Base-by-base conservation (phyloP, 2,888 invertebrate species). In the Megalurothrips usitatus region DNA sequence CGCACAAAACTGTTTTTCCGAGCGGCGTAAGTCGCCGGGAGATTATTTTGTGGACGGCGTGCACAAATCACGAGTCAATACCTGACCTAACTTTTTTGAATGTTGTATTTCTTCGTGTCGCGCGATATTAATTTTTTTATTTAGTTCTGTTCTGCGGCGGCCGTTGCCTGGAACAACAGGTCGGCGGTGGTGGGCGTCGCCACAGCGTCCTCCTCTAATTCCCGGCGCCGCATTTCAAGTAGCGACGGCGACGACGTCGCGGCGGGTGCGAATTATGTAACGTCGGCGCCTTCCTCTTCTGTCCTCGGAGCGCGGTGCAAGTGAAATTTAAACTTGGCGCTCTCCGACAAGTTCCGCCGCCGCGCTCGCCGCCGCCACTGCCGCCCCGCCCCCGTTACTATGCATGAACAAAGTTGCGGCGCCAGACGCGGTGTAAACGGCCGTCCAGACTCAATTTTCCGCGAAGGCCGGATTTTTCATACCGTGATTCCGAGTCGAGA, bases 241-340 rank as follows among this genome's bases (percentile, higher is more conserved):
- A 75, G 68, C 68, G 26, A 4, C 19, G 52, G n/a, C n/a, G n/a
- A n/a, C n/a, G 49, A 17, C 58, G 58, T 17, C 58, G 58, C 19
- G 58, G 58, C 58, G 58, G 58, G 19, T n/a, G 68, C 68, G 23
- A 75, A 75, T 75, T 75, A 75, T 26, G 68, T 75, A n/a, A 75
- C 68, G 23, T 75, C 9, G 58, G 58, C 58, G 68, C 23, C 68
- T 23, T 12, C 52, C 52, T 12, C n/a, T n/a, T n/a, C n/a, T 52
- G 52, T 19, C 52, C 68, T 1, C 68, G 68, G 9, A 17, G 58
- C 58, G 58, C 58, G 58, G 58, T 58, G 4, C 68, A 75, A 75
- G 68, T 75, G 68, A 75, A 75, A 75, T 75, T 75, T 75, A 23
- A 75, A 75, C 68, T 75, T 75, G 68, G 23, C 23, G 26, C n/a